Evolutionary conservation across 2,888 invertebrate species (phyloP), one percentile per base, ranked within the genome.

Genomic region (Limnephilus marmoratus): DNA sequence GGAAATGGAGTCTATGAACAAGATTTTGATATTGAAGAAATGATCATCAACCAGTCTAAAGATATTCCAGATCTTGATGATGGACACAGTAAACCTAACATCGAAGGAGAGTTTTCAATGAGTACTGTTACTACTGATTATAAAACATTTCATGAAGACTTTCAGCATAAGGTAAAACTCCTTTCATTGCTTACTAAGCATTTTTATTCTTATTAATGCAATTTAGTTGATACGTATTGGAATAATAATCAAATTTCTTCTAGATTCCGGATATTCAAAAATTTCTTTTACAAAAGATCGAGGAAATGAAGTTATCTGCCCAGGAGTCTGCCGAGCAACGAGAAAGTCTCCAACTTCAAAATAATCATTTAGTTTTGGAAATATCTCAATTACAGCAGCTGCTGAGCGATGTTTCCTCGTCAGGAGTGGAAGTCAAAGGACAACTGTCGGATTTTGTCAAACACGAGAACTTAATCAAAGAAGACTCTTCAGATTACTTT

Each of bases 201-300:
- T 2, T 83, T 9, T 37, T 9, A 37, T 37, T 11, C 18, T 83
- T 83, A 83, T 41, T 85, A 41, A 41, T 41, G 24, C 15, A 41
- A 9, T 3, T 37, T 83, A 15, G 1, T 24, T 37, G 34, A 41
- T 37, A 15, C 2, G 49, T 49, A 83, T 24, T 83, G 18, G 31
- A 34, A 34, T 83, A 83, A 83, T 83, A 34, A 34, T 89, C 12
- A 37, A 41, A 85, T 87, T 93, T 45, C 31, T 87, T 92, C 96
- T 94, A 98, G 98, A 96, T 97, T 94, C 96, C 97, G 95, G 97
- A 98, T 95, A 97, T 97, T 95, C 97, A 98, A 95, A 96, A 96
- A 94, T 97, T 97, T 94, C 95, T 98, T 92, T 95, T 96, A 18
- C 97, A 97, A 94, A 97, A 98, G 94, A 98, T 98, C 94, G 97